These are phyloP conservation scores for Neogale vison DNA, from an alignment of 2,113 vertebrate species.

Conservation along the genomic window DNA sequence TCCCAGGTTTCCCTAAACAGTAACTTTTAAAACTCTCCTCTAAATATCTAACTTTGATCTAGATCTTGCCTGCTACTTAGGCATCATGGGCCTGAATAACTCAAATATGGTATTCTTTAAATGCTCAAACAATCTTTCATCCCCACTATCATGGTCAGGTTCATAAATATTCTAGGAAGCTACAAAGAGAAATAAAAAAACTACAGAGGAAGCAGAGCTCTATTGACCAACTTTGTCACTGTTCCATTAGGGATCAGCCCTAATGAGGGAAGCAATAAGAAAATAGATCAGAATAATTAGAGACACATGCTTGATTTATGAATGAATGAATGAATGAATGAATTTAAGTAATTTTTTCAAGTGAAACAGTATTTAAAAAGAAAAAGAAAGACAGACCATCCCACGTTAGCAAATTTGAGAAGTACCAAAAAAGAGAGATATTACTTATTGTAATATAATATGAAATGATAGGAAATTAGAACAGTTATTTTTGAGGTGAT, in stretches of 20 bases:
- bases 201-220: neutral
- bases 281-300: neutral
- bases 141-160: neutral
- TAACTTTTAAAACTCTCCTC: neutral
- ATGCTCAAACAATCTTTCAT: neutral
- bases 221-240: neutral
- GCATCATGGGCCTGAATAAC: neutral
- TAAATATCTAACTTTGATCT: neutral
- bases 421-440: neutral
- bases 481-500: neutral
- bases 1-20: neutral
- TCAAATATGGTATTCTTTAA: neutral
- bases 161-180: neutral
- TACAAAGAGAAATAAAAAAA: neutral
- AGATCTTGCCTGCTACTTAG: neutral
- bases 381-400: neutral
- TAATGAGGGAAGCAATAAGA: neutral
- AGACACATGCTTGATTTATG: neutral
- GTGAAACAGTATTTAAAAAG: neutral
- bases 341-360: neutral
- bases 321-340: neutral
- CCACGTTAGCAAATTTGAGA: neutral
- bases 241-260: neutral
- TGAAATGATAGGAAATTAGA: conserved; percentile 14
- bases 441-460: neutral